Conservation (phyloP, 2,113 vertebrate genomes). For the Myodes glareolus region DNA sequence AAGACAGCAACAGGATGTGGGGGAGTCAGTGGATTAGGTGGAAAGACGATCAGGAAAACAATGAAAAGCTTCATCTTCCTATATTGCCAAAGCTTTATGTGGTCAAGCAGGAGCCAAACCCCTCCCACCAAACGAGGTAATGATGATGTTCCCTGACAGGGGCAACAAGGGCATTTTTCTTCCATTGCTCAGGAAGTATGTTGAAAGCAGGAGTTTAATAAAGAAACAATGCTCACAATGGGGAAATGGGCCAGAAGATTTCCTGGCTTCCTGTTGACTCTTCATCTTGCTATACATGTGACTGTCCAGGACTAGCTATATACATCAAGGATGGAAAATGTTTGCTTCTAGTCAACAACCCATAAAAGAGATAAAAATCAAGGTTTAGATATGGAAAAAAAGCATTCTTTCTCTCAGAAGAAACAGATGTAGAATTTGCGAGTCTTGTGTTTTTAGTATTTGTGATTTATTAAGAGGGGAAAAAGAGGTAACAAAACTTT, state of each 20-base stretch:
- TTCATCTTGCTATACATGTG: constrained; percentile 2
- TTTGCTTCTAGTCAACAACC: background rate
- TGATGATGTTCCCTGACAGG: background rate
- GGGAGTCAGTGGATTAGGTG: constrained; percentile 49
- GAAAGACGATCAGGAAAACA: constrained; percentile 27
- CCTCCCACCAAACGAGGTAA: constrained; percentile 11
- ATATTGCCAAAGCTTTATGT: constrained; percentile 2
- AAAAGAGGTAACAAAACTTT: background rate
- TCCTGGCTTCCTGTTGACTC: constrained; percentile 33
- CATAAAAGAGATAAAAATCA: background rate
- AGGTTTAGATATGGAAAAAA: constrained; percentile 19
- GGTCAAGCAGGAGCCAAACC: background rate
- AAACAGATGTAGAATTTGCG: background rate
- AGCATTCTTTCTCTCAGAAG: background rate
- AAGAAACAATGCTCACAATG: constrained; percentile 44
- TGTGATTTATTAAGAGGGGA: background rate
- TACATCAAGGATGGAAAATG: constrained; percentile 21
- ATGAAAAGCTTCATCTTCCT: background rate
- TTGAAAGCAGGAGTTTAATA: constrained; percentile 57
- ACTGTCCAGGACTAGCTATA: background rate
- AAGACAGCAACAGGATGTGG: constrained; percentile 57
- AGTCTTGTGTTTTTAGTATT: constrained; percentile 25
- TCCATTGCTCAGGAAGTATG: constrained; percentile 43
- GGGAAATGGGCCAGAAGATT: constrained; percentile 24
- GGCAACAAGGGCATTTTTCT: background rate